A percentile compares a stretch with the other conserved stretches of the same genome.
phyloP scores from a whole-genome alignment of 2,888 invertebrate species.

The Andricus curvator region DNA sequence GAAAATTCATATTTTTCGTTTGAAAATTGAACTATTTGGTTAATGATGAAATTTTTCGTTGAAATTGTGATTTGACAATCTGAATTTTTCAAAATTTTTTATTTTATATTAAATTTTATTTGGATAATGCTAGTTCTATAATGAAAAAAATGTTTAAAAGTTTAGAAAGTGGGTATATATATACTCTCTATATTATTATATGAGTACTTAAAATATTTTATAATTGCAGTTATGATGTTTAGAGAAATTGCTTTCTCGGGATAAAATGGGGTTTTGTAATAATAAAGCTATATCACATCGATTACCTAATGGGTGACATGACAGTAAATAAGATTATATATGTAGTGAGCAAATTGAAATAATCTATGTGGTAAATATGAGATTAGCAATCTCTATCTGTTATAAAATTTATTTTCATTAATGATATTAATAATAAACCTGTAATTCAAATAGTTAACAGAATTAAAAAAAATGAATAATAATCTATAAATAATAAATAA shows the following conservation, averaged over 20 bases:
- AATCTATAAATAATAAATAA: no score
- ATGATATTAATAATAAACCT: no score
- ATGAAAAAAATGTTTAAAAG: neutral
- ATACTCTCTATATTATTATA: neutral
- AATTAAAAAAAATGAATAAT: no score
- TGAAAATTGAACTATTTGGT: no score
- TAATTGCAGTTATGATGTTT: neutral
- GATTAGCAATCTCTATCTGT: neutral
- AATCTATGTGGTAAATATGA: neutral
- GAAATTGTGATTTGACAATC: no score
- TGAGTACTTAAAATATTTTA: slow-evolving; percentile 6
- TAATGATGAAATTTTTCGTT: no score
- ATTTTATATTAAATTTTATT: no score
- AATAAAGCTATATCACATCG: neutral
- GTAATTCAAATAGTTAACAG: no score
- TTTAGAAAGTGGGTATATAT: neutral
- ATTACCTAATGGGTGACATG: neutral
- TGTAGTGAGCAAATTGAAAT: neutral
- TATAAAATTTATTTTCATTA: no score
- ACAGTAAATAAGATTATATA: neutral
- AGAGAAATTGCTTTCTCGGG: neutral
- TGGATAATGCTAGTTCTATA: neutral
- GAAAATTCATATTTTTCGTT: no score
- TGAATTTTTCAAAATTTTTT: no score
- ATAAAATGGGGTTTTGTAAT: neutral